Evolutionary conservation across 92 coral and sea anemone species (phyloP).

Genomic region (Virgularia gustaviana): DNA sequence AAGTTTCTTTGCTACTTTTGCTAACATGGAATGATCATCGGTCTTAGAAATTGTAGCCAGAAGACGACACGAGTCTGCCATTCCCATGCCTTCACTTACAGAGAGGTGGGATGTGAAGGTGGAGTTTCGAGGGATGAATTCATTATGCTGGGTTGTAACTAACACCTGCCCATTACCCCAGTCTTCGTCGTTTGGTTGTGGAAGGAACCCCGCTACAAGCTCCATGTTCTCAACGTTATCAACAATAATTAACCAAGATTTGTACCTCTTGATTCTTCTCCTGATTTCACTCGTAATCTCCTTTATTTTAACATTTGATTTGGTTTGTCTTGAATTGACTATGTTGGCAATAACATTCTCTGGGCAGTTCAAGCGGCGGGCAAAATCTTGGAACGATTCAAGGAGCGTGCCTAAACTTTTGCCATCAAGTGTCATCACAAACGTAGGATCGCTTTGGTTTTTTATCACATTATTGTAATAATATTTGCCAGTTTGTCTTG

Average conservation of each 20-base stretch:
- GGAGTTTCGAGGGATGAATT: slow-evolving; percentile 9
- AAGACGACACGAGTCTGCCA: slow-evolving; percentile 11
- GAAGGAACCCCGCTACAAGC: slow-evolving; percentile 5
- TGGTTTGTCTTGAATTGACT: background rate
- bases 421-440: too few species aligned
- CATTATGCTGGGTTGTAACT: slow-evolving; percentile 46
- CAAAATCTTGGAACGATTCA: too few species aligned
- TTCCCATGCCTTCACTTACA: slow-evolving; percentile 34
- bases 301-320: background rate
- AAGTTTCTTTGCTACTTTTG: too few species aligned
- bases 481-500: too few species aligned
- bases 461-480: background rate
- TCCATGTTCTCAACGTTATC: background rate
- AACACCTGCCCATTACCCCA: too few species aligned
- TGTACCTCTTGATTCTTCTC: background rate
- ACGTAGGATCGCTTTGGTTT: background rate
- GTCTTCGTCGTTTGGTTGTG: slow-evolving; percentile 13
- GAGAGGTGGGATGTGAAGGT: slow-evolving; percentile 14
- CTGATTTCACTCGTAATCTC: background rate
- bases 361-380: background rate
- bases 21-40: slow-evolving; percentile 1
- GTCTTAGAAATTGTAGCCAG: slow-evolving; percentile 23
- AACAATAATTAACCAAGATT: too few species aligned
- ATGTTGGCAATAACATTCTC: background rate
- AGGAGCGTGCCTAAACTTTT: too few species aligned